These are phyloP conservation scores for Alligator sinensis DNA, from an alignment of 2,113 vertebrate genomes.

Conservation along the genomic window DNA sequence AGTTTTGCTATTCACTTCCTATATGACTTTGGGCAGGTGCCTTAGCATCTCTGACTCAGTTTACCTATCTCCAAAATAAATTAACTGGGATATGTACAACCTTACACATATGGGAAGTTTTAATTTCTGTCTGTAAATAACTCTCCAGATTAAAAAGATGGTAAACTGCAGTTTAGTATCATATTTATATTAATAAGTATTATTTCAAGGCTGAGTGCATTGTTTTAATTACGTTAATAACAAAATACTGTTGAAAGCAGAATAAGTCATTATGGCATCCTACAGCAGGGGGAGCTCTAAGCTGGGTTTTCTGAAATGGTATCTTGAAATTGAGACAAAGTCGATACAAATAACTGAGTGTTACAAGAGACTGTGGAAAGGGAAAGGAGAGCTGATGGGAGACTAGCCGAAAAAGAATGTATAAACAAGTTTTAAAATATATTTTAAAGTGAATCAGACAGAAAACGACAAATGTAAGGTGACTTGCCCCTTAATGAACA, in stretches of 20 bases:
- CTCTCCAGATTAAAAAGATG: background rate
- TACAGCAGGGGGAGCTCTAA: conserved; percentile 75
- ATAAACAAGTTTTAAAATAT: background rate
- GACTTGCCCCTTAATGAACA: too few relatives aligned
- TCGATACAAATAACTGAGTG: fast-evolving
- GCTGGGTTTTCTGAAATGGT: background rate
- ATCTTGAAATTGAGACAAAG: fast-evolving
- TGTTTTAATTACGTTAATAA: background rate
- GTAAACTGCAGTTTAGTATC: background rate
- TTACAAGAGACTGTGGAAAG: background rate
- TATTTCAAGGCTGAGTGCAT: background rate
- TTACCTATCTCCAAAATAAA: background rate
- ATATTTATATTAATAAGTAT: background rate
- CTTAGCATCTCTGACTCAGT: background rate
- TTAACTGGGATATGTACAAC: background rate
- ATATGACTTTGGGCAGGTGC: fast-evolving
- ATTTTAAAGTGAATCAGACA: background rate
- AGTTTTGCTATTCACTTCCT: background rate
- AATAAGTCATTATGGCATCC: background rate
- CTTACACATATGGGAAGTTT: background rate
- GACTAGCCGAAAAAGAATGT: background rate
- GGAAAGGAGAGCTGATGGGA: background rate
- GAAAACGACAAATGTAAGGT: background rate
- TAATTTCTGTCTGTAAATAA: fast-evolving
- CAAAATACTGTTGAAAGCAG: background rate